Conservation (phyloP, 2,797 vertebrate genomes). For the Lepus oiostolus region DNA sequence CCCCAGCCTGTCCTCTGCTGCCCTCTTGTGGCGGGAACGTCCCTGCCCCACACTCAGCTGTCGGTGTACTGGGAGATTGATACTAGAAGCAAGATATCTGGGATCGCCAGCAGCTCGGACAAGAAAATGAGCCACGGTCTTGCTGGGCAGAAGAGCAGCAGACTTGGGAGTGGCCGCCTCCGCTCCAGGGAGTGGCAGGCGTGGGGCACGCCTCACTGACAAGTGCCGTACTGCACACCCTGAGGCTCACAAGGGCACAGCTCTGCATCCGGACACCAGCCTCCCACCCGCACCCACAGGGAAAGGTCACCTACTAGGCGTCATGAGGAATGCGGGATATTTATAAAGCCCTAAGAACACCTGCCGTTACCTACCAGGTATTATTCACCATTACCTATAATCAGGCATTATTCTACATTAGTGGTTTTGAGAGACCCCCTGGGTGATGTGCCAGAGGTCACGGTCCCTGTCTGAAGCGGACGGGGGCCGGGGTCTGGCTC, state of each 20-base stretch:
- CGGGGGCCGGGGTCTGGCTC: not conserved
- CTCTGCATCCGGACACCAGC: not conserved
- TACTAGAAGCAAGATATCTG: not conserved
- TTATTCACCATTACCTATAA: no score
- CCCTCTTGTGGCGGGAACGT: conserved; percentile 49
- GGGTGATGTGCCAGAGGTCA: not conserved
- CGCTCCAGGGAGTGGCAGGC: not conserved
- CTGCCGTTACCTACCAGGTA: no score
- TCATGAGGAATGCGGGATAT: not conserved
- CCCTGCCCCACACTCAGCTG: not conserved
- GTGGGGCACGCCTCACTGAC: not conserved
- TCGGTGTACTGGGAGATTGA: not conserved
- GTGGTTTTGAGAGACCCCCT: not conserved
- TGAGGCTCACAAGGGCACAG: not conserved
- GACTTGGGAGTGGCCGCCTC: not conserved
- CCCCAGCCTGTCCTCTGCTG: conserved; percentile 30
- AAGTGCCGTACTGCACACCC: not conserved
- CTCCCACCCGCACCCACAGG: not conserved
- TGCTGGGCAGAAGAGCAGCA: not conserved
- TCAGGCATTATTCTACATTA: not conserved
- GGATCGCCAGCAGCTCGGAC: not conserved
- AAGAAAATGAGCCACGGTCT: not conserved
- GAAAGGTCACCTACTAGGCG: not conserved
- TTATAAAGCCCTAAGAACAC: not conserved
- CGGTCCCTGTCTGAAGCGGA: no score